Evolutionary conservation across 1,140 invertebrate genomes (phyloP).

Genomic region (Chlorops oryzae): DNA sequence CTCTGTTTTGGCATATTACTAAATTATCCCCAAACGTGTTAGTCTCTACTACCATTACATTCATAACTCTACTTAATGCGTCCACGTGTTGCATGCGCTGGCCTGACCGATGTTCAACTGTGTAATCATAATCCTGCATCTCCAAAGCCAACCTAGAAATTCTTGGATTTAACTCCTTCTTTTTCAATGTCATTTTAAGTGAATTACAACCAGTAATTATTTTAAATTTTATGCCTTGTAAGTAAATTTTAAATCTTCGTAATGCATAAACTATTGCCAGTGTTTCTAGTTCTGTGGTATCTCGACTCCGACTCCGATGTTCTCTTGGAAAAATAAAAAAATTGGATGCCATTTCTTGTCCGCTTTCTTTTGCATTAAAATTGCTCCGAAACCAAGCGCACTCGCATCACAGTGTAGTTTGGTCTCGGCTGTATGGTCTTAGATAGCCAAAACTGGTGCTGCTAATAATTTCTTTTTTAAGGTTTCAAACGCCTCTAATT

Average conservation of each 20-base stretch:
- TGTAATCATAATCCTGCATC: too few relatives aligned
- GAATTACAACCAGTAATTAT: slow-evolving; percentile 47
- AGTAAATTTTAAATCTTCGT: too few relatives aligned
- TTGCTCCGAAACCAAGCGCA: slow-evolving; percentile 25
- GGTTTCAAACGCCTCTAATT: slow-evolving; percentile 2
- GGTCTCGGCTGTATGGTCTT: slow-evolving; percentile 27
- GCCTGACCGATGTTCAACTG: too few relatives aligned
- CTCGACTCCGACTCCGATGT: too few relatives aligned
- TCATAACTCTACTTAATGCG: background rate
- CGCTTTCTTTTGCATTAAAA: slow-evolving; percentile 26
- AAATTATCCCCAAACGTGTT: too few relatives aligned
- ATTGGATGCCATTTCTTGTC: slow-evolving; percentile 30
- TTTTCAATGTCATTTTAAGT: too few relatives aligned
- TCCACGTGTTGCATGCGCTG: too few relatives aligned
- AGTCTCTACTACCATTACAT: background rate
- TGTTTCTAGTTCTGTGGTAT: slow-evolving; percentile 49
- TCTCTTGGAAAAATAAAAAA: slow-evolving; percentile 41
- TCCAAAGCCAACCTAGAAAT: slow-evolving; percentile 23
- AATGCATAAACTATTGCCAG: slow-evolving; percentile 50
- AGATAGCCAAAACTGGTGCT: slow-evolving; percentile 33
- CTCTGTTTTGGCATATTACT: too few relatives aligned
- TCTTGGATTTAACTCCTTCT: slow-evolving; percentile 43
- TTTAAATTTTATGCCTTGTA: slow-evolving; percentile 48
- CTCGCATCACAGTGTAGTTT: slow-evolving; percentile 28
- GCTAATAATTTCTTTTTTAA: slow-evolving; percentile 4